Evolutionary conservation across 2,888 invertebrate genomes (phyloP), one percentile per base, ranked within the genome.

Genomic region (Tuta absoluta): DNA sequence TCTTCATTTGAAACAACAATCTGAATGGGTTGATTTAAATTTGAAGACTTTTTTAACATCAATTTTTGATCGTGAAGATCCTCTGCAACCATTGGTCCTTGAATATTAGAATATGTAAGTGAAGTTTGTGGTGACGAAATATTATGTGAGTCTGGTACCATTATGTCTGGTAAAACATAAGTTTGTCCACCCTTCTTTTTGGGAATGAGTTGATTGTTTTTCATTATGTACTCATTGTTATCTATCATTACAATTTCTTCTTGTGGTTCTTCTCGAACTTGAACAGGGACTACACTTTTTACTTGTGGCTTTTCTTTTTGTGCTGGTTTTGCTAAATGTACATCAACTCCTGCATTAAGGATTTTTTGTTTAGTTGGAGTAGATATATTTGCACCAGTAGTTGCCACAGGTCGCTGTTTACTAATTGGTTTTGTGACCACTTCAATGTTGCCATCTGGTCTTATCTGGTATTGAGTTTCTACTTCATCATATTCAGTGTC

Each of bases 211-310:
- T 87, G 82, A 73, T 88, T 79, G 68, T 87, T 78, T 71, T 77
- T 85, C 71, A 93, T 79, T 66, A 94, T 86, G 73, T 92, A 94
- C 79, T 94, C 93, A 74, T 89, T 91, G 53, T 94, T 93, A 72
- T 94, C 94, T 66, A 94, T 86, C 21, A 94, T 85, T 53, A 94
- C 82, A 69, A 87, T 79, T 72, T 87, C 86, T 41, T 87, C 86
- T 68, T 78, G 71, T 45, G 5, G 7, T 56, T 56, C 56, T 56
- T 33, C 28, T 56, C 19, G 51, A 23, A 14, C 14, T 23, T 53
- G 73, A 59, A 77, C 71, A 61, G 67, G 69, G 59, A 72, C 68
- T 53, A 63, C 65, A 63, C 69, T 78, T 63, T 67, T 68, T 28
- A 66, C 61, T 62, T 71, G 65, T 67, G 71, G 65, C 67, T 77